A percentile compares a stretch with the other conserved stretches of the same genome.
These are phyloP conservation scores for Phrynocephalus forsythii DNA, from an alignment of 2,797 vertebrate genomes.

Conservation along the genomic window DNA sequence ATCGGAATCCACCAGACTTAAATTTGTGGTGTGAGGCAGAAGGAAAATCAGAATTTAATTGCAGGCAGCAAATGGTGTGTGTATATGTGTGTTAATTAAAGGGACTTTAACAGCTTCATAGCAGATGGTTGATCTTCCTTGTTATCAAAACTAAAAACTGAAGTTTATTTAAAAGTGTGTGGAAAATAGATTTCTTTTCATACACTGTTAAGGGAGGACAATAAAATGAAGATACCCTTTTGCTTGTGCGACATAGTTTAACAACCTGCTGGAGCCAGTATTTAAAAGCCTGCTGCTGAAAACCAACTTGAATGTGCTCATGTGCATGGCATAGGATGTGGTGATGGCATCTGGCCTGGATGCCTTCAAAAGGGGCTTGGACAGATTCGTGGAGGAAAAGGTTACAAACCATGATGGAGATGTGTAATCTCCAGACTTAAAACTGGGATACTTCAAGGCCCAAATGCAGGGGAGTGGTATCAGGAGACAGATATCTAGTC, in stretches of 20 bases:
- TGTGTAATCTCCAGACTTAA: too few relatives aligned
- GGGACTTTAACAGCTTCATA: constrained; percentile 30
- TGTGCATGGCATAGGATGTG: too few relatives aligned
- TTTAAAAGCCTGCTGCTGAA: too few relatives aligned
- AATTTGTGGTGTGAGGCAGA: constrained; percentile 21
- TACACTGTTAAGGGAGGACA: neutral
- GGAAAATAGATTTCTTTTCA: neutral
- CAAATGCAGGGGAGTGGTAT: too few relatives aligned
- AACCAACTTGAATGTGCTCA: too few relatives aligned
- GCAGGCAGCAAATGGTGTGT: constrained; percentile 6
- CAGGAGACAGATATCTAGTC: too few relatives aligned
- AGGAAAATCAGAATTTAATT: constrained; percentile 32
- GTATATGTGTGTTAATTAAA: constrained; percentile 30
- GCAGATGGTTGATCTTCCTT: constrained; percentile 29
- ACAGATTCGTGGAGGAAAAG: too few relatives aligned
- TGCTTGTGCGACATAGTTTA: neutral
- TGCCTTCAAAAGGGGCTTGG: too few relatives aligned
- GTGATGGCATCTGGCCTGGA: too few relatives aligned
- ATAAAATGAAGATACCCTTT: neutral
- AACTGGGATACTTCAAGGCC: too few relatives aligned
- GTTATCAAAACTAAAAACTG: constrained; percentile 14
- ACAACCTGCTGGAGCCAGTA: neutral
- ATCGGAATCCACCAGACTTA: constrained; percentile 6
- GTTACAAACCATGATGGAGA: too few relatives aligned
- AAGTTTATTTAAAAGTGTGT: constrained; percentile 22